Evolutionary conservation across 2,797 vertebrate species (phyloP).

Genomic region (Lutjanus campechanus): DNA sequence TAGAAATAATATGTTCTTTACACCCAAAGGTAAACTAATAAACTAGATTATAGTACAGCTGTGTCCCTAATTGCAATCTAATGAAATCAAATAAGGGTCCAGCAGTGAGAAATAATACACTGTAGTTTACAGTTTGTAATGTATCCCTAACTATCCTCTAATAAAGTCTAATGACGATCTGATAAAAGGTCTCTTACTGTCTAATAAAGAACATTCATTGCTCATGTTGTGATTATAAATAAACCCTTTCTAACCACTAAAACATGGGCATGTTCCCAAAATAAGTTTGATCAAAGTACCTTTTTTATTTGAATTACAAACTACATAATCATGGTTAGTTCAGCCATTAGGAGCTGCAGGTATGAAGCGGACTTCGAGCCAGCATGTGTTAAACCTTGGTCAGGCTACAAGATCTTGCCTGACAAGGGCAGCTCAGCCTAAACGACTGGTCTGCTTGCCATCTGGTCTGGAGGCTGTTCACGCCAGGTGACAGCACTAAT

Average conservation of each 20-base stretch:
- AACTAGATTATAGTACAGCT: too few species aligned
- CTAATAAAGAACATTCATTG: neutral
- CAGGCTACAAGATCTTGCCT: constrained; percentile 62
- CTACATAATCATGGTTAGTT: neutral
- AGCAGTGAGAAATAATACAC: too few species aligned
- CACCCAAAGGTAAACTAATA: too few species aligned
- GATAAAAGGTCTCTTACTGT: too few species aligned
- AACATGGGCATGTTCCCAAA: neutral
- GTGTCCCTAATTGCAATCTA: too few species aligned
- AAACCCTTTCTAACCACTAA: neutral
- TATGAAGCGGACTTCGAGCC: constrained; percentile 9
- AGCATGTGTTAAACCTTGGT: constrained; percentile 53
- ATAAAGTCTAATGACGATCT: too few species aligned
- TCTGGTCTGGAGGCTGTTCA: constrained; percentile 73
- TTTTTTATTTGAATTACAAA: constrained; percentile 14
- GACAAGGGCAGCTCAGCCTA: constrained; percentile 66
- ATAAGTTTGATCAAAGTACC: neutral
- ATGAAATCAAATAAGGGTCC: too few species aligned
- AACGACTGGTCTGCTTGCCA: constrained; percentile 71
- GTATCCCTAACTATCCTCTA: too few species aligned
- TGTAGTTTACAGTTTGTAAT: too few species aligned
- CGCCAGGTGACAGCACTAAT: constrained; percentile 74
- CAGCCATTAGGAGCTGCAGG: constrained; percentile 27
- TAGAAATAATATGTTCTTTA: too few species aligned
- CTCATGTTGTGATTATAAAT: neutral